phyloP scores from a whole-genome alignment of 2,888 invertebrate species.

The Gymnocheta viridis region DNA sequence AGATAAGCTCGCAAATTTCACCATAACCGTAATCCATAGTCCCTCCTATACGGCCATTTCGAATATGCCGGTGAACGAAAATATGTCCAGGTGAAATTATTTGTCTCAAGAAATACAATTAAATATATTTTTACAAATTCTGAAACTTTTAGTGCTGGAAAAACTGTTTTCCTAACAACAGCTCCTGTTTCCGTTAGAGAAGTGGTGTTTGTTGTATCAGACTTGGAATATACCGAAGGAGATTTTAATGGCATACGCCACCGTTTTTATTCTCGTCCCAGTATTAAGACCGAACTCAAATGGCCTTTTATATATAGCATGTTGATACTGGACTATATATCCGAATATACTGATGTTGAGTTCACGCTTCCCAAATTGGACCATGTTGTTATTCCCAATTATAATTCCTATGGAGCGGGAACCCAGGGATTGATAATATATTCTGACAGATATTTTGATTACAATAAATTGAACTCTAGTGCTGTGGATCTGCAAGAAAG shows the following conservation, averaged over 20 bases:
- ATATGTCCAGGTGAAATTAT: constrained; percentile 65
- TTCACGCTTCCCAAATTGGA: neutral
- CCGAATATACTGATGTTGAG: neutral
- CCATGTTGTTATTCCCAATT: neutral
- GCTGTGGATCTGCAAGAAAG: too few species aligned
- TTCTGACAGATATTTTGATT: constrained; percentile 81
- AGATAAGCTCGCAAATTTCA: neutral
- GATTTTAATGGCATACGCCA: neutral
- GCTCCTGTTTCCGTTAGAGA: too few species aligned
- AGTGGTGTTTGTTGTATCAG: neutral
- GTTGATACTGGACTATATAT: neutral
- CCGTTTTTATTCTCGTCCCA: neutral
- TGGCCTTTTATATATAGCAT: neutral
- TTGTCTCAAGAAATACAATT: too few species aligned
- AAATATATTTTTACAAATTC: too few species aligned
- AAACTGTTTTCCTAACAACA: constrained; percentile 75
- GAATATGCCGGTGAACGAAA: constrained; percentile 82
- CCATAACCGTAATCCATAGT: constrained; percentile 77
- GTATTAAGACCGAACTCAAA: neutral
- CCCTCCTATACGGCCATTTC: constrained; percentile 77
- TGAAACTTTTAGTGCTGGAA: constrained; percentile 40
- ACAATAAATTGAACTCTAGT: neutral
- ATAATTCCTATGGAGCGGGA: neutral
- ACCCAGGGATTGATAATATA: neutral
- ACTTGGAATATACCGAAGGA: neutral